Evolutionary conservation across 2,113 vertebrate species (phyloP).

Genomic region (Cricetomys ansorgei): DNA sequence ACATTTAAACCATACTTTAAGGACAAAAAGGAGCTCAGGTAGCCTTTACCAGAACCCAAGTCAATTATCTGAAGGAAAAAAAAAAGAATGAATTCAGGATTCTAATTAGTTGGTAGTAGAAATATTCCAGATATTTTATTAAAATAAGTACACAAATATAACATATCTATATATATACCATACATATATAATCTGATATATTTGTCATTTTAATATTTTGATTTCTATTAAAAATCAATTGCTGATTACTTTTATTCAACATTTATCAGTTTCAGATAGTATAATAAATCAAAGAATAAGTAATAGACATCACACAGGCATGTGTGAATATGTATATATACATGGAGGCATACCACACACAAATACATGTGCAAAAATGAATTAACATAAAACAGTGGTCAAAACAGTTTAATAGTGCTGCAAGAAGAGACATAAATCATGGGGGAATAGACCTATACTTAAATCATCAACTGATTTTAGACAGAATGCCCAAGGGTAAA

Average conservation of each 20-base stretch:
- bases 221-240: slow-evolving; percentile 59
- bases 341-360: neutral
- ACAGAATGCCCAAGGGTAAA: neutral
- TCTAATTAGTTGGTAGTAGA: slow-evolving; percentile 6
- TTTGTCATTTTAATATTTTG: slow-evolving; percentile 45
- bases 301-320: neutral
- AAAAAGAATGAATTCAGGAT: slow-evolving; percentile 58
- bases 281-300: slow-evolving; percentile 8
- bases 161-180: no score
- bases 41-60: slow-evolving; percentile 98
- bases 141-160: neutral
- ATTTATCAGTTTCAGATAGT: neutral
- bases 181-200: neutral
- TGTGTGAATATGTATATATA: neutral
- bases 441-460: neutral
- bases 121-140: neutral
- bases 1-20: slow-evolving; percentile 94
- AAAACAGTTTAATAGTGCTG: neutral
- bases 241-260: slow-evolving; percentile 26
- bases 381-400: neutral
- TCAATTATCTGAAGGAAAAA: slow-evolving; percentile 92
- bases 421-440: neutral
- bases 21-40: slow-evolving; percentile 96
- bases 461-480: neutral
- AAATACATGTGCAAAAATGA: neutral